Evolutionary conservation across 2,888 invertebrate species (phyloP), one percentile per base, ranked within the genome.

Genomic region (Trissolcus japonicus): DNA sequence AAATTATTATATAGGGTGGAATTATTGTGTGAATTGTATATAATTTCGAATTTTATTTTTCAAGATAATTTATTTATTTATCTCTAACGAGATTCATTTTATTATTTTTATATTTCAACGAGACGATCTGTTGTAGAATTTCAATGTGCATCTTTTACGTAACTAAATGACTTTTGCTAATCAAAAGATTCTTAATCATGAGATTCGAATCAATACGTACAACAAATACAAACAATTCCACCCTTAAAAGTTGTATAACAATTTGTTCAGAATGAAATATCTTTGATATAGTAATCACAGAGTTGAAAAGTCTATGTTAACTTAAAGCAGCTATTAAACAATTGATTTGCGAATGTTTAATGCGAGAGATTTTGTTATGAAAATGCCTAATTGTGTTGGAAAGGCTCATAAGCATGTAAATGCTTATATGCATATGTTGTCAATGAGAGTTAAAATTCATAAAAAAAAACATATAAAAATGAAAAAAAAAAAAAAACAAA

Each of bases 381-480:
- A 35, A 43, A 51, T 66, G 76, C 71, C 76, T 76, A 71, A 71
- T 60, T 76, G 65, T 29, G 68, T 76, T 69, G 59, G 43, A 65
- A 65, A 68, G 68, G 59, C 63, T 68, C 51, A 66, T 60, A 56
- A 54, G 62, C 71, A 62, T 35, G 59, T 53, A 67, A 76, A 63
- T 76, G 76, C 72, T 71, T 76, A 46, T 76, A 72, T 72, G 67
- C 68, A 67, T 76, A 67, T 72, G 72, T 77, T 77, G 76, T 67
- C 72, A 56, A 67, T 67, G 67, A 76, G 71, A 67, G 59, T 72
- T 69, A 55, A 63, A 54, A 50, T 69, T 41, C 25, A 9, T 53
- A 54, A 75, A 53, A 54, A 61, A 55, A 13, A n/a, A n/a, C n/a
- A n/a, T n/a, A 29, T 29, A 54, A 65, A 65, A 54, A 46, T 9